Percentiles rank a stretch among this genome's conserved stretches.
These are phyloP conservation scores for Pocota personata DNA, from an alignment of 2,888 invertebrate species.

Conservation along the genomic window DNA sequence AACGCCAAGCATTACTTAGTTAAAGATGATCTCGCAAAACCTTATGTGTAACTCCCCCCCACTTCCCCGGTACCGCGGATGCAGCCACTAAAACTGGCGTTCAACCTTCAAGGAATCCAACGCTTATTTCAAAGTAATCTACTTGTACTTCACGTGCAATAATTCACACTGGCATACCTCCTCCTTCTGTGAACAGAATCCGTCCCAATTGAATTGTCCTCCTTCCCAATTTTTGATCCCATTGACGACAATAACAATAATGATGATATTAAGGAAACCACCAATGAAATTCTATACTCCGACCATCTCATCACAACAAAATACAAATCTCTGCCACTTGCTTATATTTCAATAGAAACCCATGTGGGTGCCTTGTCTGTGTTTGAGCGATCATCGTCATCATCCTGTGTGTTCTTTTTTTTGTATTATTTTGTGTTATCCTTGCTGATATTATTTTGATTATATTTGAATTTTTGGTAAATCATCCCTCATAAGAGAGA, in stretches of 20 bases:
- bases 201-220: not conserved
- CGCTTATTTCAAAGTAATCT: too few relatives aligned
- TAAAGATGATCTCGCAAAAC: too few relatives aligned
- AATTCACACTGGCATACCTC: too few relatives aligned
- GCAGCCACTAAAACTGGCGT: too few relatives aligned
- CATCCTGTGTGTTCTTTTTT: constrained; percentile 8
- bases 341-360: constrained; percentile 21
- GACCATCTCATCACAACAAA: not conserved
- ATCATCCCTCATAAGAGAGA: constrained; percentile 9
- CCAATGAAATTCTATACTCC: constrained; percentile 13
- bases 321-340: constrained; percentile 38
- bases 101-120: too few relatives aligned
- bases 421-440: constrained; percentile 45
- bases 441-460: constrained; percentile 42
- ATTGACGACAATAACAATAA: constrained; percentile 17
- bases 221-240: not conserved
- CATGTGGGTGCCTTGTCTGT: constrained; percentile 2
- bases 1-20: too few relatives aligned
- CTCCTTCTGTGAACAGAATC: not conserved
- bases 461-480: constrained; percentile 57
- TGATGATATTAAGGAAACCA: constrained; percentile 12
- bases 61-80: too few relatives aligned
- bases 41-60: too few relatives aligned
- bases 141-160: too few relatives aligned
- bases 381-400: constrained; percentile 34